phyloP scores from a whole-genome alignment of 1,140 invertebrate species.

The Eupristina koningsbergeri region DNA sequence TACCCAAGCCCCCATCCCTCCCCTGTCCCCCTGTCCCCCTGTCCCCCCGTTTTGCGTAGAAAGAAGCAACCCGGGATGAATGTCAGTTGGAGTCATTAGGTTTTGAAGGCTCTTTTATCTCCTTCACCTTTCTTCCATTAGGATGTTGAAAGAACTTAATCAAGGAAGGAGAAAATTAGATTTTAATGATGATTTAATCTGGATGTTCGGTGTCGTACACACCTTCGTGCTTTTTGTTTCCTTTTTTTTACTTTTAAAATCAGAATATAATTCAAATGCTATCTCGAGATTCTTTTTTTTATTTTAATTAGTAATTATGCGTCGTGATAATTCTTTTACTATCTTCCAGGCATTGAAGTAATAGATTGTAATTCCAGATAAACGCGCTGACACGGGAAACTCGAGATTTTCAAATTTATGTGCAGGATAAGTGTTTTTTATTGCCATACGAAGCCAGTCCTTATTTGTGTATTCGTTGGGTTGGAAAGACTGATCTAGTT shows the following conservation, averaged over 20 bases:
- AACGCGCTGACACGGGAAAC: neutral
- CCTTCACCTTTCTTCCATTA: neutral
- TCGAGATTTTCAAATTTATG: neutral
- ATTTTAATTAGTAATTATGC: neutral
- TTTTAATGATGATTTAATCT: conserved; percentile 42
- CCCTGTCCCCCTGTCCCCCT: too few species aligned
- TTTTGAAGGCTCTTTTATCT: neutral
- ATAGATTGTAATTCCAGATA: conserved; percentile 37
- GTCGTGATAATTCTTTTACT: neutral
- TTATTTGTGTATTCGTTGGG: neutral
- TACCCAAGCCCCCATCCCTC: too few species aligned
- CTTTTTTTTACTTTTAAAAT: neutral
- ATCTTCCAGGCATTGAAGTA: neutral
- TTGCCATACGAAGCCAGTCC: neutral
- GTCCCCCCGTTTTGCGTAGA: too few species aligned
- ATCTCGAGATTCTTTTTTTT: neutral
- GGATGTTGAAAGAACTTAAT: conserved; percentile 24
- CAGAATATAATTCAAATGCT: neutral
- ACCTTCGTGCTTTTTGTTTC: neutral
- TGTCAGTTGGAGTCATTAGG: neutral
- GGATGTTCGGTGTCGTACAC: neutral
- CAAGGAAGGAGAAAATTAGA: neutral
- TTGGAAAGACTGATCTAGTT: neutral
- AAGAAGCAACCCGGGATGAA: neutral
- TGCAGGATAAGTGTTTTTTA: neutral